Base-by-base conservation (phyloP, 2,797 vertebrate genomes). In the Nasua narica region DNA sequence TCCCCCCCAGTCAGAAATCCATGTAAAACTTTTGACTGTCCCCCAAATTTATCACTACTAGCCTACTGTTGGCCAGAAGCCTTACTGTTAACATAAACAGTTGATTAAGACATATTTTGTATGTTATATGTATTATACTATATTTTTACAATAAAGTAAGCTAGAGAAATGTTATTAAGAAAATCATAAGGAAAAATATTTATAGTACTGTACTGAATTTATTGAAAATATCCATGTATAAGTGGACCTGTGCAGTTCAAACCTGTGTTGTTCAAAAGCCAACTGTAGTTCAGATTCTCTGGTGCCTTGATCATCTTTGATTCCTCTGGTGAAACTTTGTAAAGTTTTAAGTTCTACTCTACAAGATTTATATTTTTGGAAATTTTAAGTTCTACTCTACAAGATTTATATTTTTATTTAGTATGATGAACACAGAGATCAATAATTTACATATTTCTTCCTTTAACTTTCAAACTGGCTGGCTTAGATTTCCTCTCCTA, bases 401-500 rank as follows among this genome's bases (percentile, higher is more conserved):
- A 82, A 5, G 50, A 79, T 85, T 91, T 88, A 25, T 32, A 60
- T 60, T 60, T 60, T 32, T 60, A 60, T 93, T 91, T 79, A 74
- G 8, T 67, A 32, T 79, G 48, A 56, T 74, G 40, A 72, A 84
- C 18, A 67, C 40, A 65, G 87, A 67, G 40, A 69, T 94, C 46
- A 87, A 89, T 90, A 62, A 86, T 77, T 86, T 86, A 67, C 52
- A 90, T 50, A 70, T 76, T 67, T n/a, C n/a, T 46, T 83, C 10
- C 78, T 89, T 94, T 40, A 90, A 82, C 46, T 77, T 92, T 90
- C 67, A 62, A 84, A 50, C 72, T 87, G 32, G 52, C 21, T 62
- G 43, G 50, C 48, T 92, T 94, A 91, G 72, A 86, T 90, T 92
- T 92, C 40, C n/a, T 96, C 8, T 86, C 37, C 58, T 90, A 58